Base-by-base conservation (phyloP, 1,140 invertebrate genomes). In the Mamestra configurata region DNA sequence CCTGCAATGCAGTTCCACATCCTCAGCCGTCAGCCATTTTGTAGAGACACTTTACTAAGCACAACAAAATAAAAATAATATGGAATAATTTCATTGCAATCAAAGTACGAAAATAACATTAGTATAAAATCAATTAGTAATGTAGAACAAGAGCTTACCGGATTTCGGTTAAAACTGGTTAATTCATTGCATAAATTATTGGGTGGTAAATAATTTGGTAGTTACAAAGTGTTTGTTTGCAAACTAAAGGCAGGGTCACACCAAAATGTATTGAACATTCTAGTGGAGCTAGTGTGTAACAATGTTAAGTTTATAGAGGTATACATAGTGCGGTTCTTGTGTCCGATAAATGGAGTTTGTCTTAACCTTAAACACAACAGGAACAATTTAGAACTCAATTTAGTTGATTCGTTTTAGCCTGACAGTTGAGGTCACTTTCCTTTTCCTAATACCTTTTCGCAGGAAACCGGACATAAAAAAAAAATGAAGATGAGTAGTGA, bases 121-220 rank as follows among this genome's bases (percentile, higher is more conserved):
- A 59, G 15, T 59, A 31, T 13, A n/a, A 24, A 59, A 59, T n/a
- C 13, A 27, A 15, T 40, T 7, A 61, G n/a, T 22, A 43, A 68
- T n/a, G 10, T 4, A 22, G 46, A 68, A 43, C 64, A 22, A 24
- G 18, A 46, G 4, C 20, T 43, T 43, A 15, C 0, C 27, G 1
- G 40, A 40, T 35, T 61, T 46, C 7, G 22, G 11, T 43, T 43
- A 10, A 37, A 66, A 43, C 35, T 37, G 37, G 18, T 68, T 46
- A 22, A 68, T 68, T 43, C 27, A 35, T 24, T 31, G 64, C 64
- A 43, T 24, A 68, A 68, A 18, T 68, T 20, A 68, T 40, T 66
- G 31, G 13, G 24, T 15, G 7, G 10, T 13, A 43, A 46, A 68
- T 68, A 43, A 43, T 43, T 46, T 68, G 3, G 4, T 22, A 27